Conservation (phyloP, 2,888 invertebrate genomes). For the Dolichomitus sp. region DNA sequence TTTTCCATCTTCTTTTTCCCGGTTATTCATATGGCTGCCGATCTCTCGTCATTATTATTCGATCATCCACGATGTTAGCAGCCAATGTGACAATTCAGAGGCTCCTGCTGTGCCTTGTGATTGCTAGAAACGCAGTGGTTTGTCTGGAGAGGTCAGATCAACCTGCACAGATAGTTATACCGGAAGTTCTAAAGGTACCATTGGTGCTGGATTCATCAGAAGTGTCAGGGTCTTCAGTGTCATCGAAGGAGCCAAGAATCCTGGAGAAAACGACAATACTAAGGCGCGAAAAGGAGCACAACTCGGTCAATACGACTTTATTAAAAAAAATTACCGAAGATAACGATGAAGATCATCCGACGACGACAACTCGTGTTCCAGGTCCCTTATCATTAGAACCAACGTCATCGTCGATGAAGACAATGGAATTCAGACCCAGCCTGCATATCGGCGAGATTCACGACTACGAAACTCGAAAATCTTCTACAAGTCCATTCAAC, state of each 20-base stretch:
- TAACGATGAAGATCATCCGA: background rate
- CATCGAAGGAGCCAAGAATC: constrained; percentile 32
- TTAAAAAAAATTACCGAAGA: constrained; percentile 5
- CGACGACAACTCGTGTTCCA: background rate
- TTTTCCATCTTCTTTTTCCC: background rate
- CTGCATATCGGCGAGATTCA: constrained; percentile 74
- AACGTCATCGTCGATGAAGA: constrained; percentile 12
- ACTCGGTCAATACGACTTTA: constrained; percentile 18
- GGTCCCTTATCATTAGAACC: background rate
- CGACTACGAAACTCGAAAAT: constrained; percentile 55
- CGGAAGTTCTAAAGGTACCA: constrained; percentile 1
- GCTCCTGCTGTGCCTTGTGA: constrained; percentile 51
- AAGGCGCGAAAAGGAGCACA: background rate
- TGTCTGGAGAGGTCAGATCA: constrained; percentile 10
- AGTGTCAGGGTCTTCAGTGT: constrained; percentile 3
- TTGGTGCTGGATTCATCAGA: constrained; percentile 3
- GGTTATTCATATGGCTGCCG: constrained; percentile 42
- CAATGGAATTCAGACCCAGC: constrained; percentile 76
- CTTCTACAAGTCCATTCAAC: constrained; percentile 70
- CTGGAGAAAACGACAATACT: constrained; percentile 28
- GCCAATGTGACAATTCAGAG: constrained; percentile 34
- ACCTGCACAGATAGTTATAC: background rate
- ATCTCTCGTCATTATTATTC: background rate
- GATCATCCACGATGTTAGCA: constrained; percentile 48
- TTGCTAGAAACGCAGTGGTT: constrained; percentile 1